phyloP scores from a whole-genome alignment of 2,888 invertebrate species.

The Hymenopus coronatus region DNA sequence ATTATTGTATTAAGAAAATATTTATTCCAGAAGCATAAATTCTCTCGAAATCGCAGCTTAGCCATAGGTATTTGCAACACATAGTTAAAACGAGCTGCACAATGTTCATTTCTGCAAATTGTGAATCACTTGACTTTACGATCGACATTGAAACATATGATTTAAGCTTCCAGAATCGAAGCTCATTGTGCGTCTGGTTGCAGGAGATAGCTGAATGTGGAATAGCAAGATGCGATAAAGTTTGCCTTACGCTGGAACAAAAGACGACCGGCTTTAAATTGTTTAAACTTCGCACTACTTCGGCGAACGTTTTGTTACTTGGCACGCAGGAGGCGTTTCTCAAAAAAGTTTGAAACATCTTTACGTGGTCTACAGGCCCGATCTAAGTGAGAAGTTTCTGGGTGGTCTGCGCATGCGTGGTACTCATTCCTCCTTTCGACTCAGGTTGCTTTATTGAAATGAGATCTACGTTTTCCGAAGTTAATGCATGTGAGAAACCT shows the following conservation, averaged over 20 bases:
- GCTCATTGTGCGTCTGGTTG: neutral
- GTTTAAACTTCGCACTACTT: neutral
- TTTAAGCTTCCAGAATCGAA: neutral
- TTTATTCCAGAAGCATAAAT: too few species aligned
- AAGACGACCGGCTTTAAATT: neutral
- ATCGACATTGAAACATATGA: neutral
- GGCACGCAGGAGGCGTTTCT: neutral
- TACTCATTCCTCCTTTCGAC: neutral
- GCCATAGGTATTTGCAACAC: neutral
- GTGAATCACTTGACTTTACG: neutral
- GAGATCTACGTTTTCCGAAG: too few species aligned
- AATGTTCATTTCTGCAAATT: neutral
- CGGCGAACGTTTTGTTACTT: neutral
- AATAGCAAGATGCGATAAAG: neutral
- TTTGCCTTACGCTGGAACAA: neutral
- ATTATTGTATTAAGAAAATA: too few species aligned
- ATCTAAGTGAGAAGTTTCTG: neutral
- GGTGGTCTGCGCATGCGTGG: neutral
- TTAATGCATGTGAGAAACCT: too few species aligned
- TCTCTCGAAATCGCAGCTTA: too few species aligned
- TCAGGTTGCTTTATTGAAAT: neutral
- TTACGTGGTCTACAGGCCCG: neutral
- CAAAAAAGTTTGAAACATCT: neutral
- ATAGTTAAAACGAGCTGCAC: neutral
- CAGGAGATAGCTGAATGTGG: neutral